A percentile compares a stretch with the other conserved stretches of the same genome.
phyloP scores from a whole-genome alignment of 2,888 invertebrate species.

The Euclidia mi region DNA sequence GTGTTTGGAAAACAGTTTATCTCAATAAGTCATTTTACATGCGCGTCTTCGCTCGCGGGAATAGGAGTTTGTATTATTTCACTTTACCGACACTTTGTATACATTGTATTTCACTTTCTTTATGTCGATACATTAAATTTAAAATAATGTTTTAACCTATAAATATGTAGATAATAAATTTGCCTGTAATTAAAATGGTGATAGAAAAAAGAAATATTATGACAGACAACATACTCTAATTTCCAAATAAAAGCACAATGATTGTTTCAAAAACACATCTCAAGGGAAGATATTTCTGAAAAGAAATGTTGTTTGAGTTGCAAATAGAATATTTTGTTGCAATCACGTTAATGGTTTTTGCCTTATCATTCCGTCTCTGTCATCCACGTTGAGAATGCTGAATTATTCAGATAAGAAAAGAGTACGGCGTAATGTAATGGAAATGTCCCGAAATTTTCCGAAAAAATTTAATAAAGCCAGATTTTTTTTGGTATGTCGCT shows the following conservation, averaged over 20 bases:
- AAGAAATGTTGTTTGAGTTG: constrained; percentile 40
- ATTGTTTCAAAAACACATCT: constrained; percentile 5
- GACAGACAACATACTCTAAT: no score
- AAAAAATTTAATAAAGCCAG: constrained; percentile 63
- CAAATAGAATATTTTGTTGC: constrained; percentile 64
- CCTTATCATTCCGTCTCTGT: constrained; percentile 63
- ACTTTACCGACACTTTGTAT: constrained; percentile 5
- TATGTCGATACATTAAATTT: no score
- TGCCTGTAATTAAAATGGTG: no score
- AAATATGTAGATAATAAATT: no score
- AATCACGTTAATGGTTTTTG: constrained; percentile 70
- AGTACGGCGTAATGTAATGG: constrained; percentile 67
- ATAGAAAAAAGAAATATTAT: no score
- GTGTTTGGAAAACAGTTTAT: constrained; percentile 71
- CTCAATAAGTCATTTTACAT: constrained; percentile 71
- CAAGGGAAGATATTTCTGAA: constrained; percentile 3
- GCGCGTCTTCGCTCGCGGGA: constrained; percentile 41
- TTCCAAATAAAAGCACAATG: background rate
- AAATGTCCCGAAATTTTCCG: constrained; percentile 64
- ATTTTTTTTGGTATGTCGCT: constrained; percentile 57
- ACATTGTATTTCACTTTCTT: constrained; percentile 6
- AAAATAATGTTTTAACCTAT: no score
- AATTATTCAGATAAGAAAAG: constrained; percentile 72
- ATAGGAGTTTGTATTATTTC: constrained; percentile 49
- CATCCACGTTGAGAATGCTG: constrained; percentile 63